Evolutionary conservation across 1,140 invertebrate species (phyloP).

Genomic region (Phthorimaea operculella): DNA sequence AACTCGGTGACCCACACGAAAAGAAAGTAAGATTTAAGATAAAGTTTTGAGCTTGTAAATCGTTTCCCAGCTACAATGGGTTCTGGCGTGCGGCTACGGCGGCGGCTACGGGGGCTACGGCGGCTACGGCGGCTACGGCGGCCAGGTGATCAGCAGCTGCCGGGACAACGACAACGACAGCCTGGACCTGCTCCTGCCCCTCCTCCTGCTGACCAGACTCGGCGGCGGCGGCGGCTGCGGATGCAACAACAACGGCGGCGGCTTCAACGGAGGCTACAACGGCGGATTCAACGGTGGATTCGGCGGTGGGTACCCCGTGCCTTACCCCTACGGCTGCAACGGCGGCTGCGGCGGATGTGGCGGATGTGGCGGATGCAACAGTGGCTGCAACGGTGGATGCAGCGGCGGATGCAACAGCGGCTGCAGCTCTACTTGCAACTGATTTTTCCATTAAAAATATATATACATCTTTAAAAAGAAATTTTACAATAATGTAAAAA

Average conservation of each 20-base stretch:
- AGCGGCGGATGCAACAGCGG: neutral
- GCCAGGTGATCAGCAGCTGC: neutral
- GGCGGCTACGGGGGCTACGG: constrained; percentile 9
- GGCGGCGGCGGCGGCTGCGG: constrained; percentile 8
- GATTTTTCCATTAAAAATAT: neutral
- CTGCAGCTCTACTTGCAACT: neutral
- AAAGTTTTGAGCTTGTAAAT: neutral
- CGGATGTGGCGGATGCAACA: neutral
- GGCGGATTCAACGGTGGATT: constrained; percentile 6
- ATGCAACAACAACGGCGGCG: neutral
- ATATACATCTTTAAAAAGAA: no score
- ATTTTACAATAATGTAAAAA: no score
- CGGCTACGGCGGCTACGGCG: constrained; percentile 5
- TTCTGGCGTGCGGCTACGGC: constrained; percentile 1
- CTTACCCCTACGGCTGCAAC: constrained; percentile 2
- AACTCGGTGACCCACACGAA: no score
- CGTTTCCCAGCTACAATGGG: neutral
- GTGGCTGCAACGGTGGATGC: constrained; percentile 14
- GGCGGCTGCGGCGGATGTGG: neutral
- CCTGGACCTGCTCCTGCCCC: neutral
- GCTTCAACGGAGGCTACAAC: constrained; percentile 3
- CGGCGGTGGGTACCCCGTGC: neutral
- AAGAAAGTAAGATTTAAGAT: neutral
- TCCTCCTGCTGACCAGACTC: neutral
- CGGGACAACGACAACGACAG: neutral